phyloP scores from a whole-genome alignment of 2,888 invertebrate species.

The Cordilura impudica region DNA sequence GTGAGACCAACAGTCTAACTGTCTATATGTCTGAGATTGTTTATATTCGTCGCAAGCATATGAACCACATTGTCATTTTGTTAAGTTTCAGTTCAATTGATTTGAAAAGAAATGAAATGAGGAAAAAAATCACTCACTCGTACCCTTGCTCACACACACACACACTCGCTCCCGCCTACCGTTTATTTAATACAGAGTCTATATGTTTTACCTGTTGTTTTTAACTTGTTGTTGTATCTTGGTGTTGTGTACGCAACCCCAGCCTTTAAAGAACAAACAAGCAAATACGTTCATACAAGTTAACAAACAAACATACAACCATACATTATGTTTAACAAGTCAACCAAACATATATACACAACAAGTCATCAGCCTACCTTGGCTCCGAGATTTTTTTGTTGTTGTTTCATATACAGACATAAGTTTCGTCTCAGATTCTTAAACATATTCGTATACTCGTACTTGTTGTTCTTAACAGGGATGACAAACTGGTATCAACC shows the following conservation, averaged over 20 bases:
- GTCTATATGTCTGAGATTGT: slow-evolving; percentile 26
- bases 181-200: slow-evolving; percentile 33
- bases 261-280: slow-evolving; percentile 38
- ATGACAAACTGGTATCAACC: too few species aligned
- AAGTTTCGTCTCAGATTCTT: slow-evolving; percentile 47
- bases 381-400: slow-evolving; percentile 63
- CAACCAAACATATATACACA: slow-evolving; percentile 50
- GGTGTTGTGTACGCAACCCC: slow-evolving; percentile 44
- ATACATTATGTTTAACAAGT: slow-evolving; percentile 48
- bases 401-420: slow-evolving; percentile 14
- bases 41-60: slow-evolving; percentile 1
- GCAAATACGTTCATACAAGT: neutral
- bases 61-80: slow-evolving; percentile 59
- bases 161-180: slow-evolving; percentile 55
- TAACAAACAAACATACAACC: neutral
- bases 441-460: slow-evolving; percentile 16
- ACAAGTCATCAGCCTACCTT: slow-evolving; percentile 68
- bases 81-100: slow-evolving; percentile 60
- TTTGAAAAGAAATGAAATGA: slow-evolving; percentile 37
- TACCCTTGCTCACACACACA: slow-evolving; percentile 35
- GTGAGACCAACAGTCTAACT: neutral
- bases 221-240: neutral
- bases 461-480: slow-evolving; percentile 29
- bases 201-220: slow-evolving; percentile 41
- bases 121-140: slow-evolving; percentile 13